Percentiles rank a stretch among this genome's conserved stretches.
Conservation (phyloP, 2,888 invertebrate species). For the Phorcus lineatus region DNA sequence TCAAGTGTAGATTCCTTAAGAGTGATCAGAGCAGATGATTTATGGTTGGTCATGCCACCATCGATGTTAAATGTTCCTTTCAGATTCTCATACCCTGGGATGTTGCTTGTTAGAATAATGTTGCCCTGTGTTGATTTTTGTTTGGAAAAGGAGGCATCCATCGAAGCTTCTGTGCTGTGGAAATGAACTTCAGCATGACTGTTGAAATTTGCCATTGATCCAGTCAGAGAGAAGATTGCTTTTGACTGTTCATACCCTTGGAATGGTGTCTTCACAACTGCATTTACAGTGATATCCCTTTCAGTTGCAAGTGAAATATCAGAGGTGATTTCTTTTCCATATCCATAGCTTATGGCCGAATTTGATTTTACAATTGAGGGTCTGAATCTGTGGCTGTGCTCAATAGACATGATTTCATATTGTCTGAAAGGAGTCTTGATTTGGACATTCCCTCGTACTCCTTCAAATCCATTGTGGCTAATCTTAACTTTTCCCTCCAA, state of each 20-base stretch:
- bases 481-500: neutral
- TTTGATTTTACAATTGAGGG: neutral
- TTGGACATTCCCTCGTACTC: neutral
- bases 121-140: neutral
- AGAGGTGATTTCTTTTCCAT: neutral
- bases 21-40: neutral
- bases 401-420: neutral
- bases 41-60: neutral
- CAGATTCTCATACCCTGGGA: neutral
- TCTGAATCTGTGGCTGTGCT: neutral
- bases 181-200: neutral
- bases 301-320: neutral
- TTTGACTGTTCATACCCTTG: neutral
- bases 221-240: neutral
- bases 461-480: neutral
- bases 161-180: neutral
- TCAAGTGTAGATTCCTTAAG: neutral
- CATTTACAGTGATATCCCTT: constrained; percentile 3
- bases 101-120: neutral
- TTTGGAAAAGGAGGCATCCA: neutral
- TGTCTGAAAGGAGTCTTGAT: neutral
- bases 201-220: neutral
- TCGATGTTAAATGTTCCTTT: neutral
- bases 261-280: constrained; percentile 5
- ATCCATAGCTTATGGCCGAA: constrained; percentile 22